phyloP scores from a whole-genome alignment of 2,113 vertebrate species.

The Bufo gargarizans region DNA sequence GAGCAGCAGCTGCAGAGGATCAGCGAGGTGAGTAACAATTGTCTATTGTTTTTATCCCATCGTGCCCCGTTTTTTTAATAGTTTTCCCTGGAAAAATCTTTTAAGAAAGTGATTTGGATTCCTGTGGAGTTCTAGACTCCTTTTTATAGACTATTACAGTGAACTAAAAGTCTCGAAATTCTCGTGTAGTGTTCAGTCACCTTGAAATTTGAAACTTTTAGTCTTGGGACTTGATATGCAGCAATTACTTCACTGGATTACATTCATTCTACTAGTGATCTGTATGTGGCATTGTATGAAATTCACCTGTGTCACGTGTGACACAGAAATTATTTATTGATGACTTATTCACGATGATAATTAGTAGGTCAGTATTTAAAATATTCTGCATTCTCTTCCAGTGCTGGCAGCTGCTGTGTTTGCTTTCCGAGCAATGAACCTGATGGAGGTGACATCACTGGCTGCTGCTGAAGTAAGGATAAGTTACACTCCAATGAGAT shows the following conservation, averaged over 20 bases:
- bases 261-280: background rate
- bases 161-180: background rate
- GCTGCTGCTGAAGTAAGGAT: conserved; percentile 94
- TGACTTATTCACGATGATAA: conserved; percentile 19
- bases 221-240: background rate
- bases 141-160: background rate
- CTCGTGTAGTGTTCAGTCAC: background rate
- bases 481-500: conserved; percentile 73
- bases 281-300: background rate
- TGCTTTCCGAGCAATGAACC: conserved; percentile 95
- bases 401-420: conserved; percentile 96
- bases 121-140: background rate
- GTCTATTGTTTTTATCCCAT: too few species aligned
- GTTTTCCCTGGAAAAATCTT: background rate
- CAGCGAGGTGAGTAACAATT: too few species aligned
- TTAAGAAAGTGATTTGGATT: background rate
- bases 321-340: background rate
- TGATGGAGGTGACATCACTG: conserved; percentile 98
- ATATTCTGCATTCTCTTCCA: conserved; percentile 76
- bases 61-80: too few species aligned
- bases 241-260: background rate
- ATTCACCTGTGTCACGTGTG: background rate
- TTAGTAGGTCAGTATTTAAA: conserved; percentile 64
- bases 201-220: background rate
- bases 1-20: too few species aligned